Evolutionary conservation across 2,113 vertebrate species (phyloP), one percentile per base, ranked within the genome.

Genomic region (Rallus limicola): DNA sequence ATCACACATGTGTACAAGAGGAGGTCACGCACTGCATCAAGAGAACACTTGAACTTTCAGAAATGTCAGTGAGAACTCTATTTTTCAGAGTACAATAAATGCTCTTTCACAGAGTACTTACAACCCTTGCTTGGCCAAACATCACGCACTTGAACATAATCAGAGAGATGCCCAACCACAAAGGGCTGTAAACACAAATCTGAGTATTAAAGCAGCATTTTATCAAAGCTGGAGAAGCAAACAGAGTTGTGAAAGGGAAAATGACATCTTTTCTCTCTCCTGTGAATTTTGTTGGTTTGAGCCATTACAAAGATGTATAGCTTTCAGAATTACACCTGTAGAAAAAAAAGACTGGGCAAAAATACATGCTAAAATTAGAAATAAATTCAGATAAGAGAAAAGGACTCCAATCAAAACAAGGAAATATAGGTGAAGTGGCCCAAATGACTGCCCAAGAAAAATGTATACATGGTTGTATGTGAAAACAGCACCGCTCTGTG

Each of bases 11-110:
- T 11, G 46, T 31, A 40, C 24, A 69, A 75, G 64, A 88, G n/a
- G 31, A 92, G 74, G 48, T 60, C 64, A 94, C 9, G 46, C 58
- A 53, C 48, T 53, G 31, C 60, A 78, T 56, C 42, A 70, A 34
- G 67, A 82, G 58, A 87, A 81, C 56, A 60, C 56, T 52, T 77
- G 40, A 92, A 77, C 82, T 80, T 82, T 50, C 25, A 74, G 46
- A 94, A 88, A 67, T 26, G 19, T 24, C 16, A 16, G 24, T 4
- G n/a, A 92, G 31, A 95, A 76, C 55, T 83, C 91, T 53, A 3
- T 92, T 92, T 95, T 87, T 40, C 53, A 44, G 34, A 71, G 67
- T 13, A 56, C 31, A 95, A 87, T 40, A 89, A 92, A 86, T 36
- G 68, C 21, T 68, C 16, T 85, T 92, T 62, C 64, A 71, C 16